A percentile compares a stretch with the other conserved stretches of the same genome.
Evolutionary conservation across 2,797 vertebrate species (phyloP).

Genomic region (Xenops minutus): DNA sequence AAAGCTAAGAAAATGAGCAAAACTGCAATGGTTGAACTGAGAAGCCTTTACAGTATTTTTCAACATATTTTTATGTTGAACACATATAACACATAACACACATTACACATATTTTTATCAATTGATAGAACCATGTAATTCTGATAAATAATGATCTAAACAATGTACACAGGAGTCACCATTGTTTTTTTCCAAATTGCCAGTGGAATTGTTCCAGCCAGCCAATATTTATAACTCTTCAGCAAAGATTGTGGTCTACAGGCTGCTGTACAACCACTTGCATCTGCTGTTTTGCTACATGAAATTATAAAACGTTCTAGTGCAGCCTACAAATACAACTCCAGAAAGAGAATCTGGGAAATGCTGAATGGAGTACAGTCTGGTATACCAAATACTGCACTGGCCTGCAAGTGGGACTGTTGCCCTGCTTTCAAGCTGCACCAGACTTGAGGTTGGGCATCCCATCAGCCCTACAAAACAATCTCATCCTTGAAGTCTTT

Average conservation of each 20-base stretch:
- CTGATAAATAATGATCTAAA: slow-evolving; percentile 36
- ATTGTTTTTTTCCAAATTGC: slow-evolving; percentile 10
- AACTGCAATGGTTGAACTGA: neutral
- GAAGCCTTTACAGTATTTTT: slow-evolving; percentile 13
- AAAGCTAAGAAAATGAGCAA: slow-evolving; percentile 31
- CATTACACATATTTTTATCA: neutral
- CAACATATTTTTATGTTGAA: too few species aligned
- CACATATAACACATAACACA: too few species aligned
- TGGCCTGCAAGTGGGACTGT: neutral
- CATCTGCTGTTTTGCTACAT: neutral
- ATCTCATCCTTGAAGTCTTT: neutral
- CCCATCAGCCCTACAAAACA: neutral
- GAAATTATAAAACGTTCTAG: neutral
- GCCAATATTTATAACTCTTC: neutral
- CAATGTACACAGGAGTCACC: neutral
- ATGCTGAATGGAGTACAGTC: neutral
- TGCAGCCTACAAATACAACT: neutral
- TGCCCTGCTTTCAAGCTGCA: neutral
- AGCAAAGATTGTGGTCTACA: neutral
- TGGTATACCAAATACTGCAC: neutral
- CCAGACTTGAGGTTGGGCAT: neutral
- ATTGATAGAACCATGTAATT: neutral
- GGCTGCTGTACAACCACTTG: neutral
- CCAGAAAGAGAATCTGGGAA: neutral
- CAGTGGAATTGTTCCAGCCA: neutral